Evolutionary conservation across 2,797 vertebrate genomes (phyloP).

Genomic region (Podargus strigoides): DNA sequence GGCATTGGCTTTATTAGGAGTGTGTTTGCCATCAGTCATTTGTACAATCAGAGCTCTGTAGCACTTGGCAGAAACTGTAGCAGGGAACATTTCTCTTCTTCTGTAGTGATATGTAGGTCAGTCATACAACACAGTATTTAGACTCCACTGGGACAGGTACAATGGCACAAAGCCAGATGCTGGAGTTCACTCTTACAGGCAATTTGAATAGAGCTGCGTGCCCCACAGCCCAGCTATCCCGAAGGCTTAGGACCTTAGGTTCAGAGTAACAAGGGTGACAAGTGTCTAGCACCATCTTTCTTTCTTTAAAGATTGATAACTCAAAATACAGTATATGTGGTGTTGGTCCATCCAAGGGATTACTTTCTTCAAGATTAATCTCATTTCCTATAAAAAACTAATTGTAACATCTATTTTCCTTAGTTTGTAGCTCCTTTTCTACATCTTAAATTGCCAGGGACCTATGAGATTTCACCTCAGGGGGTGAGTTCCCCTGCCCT

Average conservation of each 20-base stretch:
- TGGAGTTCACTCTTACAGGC: not conserved
- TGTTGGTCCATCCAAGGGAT: not conserved
- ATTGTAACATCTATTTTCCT: not conserved
- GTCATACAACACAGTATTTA: constrained; percentile 31
- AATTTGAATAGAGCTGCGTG: not conserved
- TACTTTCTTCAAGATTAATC: not conserved
- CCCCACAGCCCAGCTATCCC: not conserved
- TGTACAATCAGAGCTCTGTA: constrained; percentile 39
- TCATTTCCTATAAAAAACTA: not conserved
- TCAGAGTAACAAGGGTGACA: not conserved
- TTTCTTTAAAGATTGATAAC: not conserved
- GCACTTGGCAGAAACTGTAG: constrained; percentile 43
- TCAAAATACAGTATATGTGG: not conserved
- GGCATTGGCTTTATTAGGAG: constrained; percentile 34
- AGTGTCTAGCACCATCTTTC: not conserved
- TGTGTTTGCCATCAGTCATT: constrained; percentile 45
- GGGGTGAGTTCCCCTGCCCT: not conserved
- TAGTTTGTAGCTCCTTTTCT: not conserved
- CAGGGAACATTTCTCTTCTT: constrained; percentile 29
- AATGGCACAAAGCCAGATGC: not conserved
- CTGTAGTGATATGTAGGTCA: constrained; percentile 65
- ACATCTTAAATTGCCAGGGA: not conserved
- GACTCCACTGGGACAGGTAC: constrained; percentile 36
- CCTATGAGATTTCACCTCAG: not conserved
- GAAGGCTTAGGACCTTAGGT: not conserved